Evolutionary conservation across 2,888 invertebrate genomes (phyloP).

Genomic region (Drosophila stalkeri): DNA sequence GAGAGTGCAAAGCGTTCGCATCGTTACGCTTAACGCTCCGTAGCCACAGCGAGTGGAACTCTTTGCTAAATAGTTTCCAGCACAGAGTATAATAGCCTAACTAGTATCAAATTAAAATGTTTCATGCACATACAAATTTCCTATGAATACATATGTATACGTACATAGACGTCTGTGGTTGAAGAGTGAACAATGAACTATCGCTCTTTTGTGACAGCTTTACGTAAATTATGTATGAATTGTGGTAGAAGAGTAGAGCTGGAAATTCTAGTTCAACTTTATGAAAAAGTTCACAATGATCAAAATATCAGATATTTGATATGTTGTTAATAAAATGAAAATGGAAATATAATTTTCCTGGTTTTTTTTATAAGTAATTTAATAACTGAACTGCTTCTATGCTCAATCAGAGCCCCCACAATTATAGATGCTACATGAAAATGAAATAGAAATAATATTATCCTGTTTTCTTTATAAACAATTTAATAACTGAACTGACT

Average conservation of each 20-base stretch:
- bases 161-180: conserved; percentile 28
- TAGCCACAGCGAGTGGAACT: conserved; percentile 36
- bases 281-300: background rate
- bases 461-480: no score
- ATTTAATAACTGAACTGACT: background rate
- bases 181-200: conserved; percentile 54
- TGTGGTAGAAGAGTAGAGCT: background rate
- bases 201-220: conserved; percentile 43
- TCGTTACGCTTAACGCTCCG: conserved; percentile 73
- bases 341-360: no score
- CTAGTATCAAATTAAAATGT: conserved; percentile 54
- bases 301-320: background rate
- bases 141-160: background rate
- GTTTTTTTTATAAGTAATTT: no score
- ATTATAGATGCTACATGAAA: background rate
- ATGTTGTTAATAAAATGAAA: no score
- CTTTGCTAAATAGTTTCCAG: conserved; percentile 49
- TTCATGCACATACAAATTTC: conserved; percentile 24
- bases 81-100: conserved; percentile 38
- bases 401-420: background rate
- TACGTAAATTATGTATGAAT: conserved; percentile 22
- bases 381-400: background rate
- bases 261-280: conserved; percentile 1
- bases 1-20: conserved; percentile 72
- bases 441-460: background rate